Evolutionary conservation across 2,797 vertebrate genomes (phyloP), one percentile per base, ranked within the genome.

Genomic region (Phrynocephalus vlangalii): DNA sequence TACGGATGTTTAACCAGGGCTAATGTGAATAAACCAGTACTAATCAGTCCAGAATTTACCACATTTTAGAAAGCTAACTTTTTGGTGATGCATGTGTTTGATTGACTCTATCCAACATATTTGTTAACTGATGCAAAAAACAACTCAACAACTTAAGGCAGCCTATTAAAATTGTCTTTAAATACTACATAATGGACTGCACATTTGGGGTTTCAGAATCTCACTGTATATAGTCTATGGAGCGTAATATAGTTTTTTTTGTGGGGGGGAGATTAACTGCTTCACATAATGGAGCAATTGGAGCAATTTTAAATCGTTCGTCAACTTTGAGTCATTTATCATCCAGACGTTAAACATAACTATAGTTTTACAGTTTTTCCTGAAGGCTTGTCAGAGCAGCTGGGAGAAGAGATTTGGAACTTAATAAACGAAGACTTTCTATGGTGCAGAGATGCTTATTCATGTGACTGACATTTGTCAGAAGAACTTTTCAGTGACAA

Each of bases 381-480:
- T 79, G 52, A 16, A 93, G 79, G 5, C 78, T 13, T 85, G 15
- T 0, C 26, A 79, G 18, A 70, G 75, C 86, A 63, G 73, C 10
- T 26, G 30, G 86, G 10, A 88, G 84, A 89, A 87, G 28, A 80
- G 63, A 16, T 72, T 1, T 80, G 85, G 67, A n/a, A 78, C 10
- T 90, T 75, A 85, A 81, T 33, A 87, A 82, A 26, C 83, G 60
- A 78, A 63, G 33, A 83, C 33, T 78, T 71, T 24, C 68, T 30
- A 71, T 22, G 86, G 18, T 80, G 52, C 76, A 81, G 28, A 91
- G 82, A 1, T 3, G 76, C 88, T 92, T 93, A 87, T 66, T 92
- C 87, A 76, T 92, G 81, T 92, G 79, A 92, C 71, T 90, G 88
- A 30, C 73, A 94, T 90, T 91, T 93, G 68, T 91, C 84, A 91